These are phyloP conservation scores for Lucilia cuprina DNA, from an alignment of 1,140 invertebrate genomes.

Conservation along the genomic window DNA sequence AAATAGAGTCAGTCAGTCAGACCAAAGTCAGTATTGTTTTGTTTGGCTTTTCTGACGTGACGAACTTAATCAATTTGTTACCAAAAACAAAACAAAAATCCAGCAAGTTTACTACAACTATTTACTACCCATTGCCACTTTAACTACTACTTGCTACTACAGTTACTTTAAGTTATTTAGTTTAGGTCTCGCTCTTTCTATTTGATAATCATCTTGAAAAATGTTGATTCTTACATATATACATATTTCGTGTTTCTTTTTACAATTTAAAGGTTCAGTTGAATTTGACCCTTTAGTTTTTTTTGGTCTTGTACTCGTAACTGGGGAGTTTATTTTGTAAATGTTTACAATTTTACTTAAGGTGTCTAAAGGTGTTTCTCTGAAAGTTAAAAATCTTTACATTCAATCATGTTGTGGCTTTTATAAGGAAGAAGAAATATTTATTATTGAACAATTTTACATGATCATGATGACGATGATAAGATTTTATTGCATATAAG, in stretches of 20 bases:
- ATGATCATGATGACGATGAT: too few relatives aligned
- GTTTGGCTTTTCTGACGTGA: neutral
- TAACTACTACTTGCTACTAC: neutral
- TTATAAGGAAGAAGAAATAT: too few relatives aligned
- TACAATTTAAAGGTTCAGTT: slow-evolving; percentile 1
- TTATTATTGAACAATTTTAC: too few relatives aligned
- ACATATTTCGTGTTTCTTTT: neutral
- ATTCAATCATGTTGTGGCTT: too few relatives aligned
- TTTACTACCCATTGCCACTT: neutral
- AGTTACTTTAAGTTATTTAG: neutral
- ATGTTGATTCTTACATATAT: neutral
- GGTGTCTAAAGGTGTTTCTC: neutral
- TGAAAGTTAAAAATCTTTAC: too few relatives aligned
- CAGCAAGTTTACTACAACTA: neutral
- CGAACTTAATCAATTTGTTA: slow-evolving; percentile 31
- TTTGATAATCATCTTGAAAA: slow-evolving; percentile 3
- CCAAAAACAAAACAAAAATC: neutral
- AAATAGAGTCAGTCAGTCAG: too few relatives aligned
- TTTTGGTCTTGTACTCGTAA: neutral
- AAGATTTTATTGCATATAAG: too few relatives aligned
- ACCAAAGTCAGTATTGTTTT: neutral
- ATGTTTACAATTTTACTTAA: slow-evolving; percentile 18
- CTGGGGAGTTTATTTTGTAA: neutral
- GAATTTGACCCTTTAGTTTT: neutral
- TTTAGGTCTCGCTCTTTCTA: neutral